Base-by-base conservation (phyloP, 2,797 vertebrate genomes). In the Peromyscus nudipes region DNA sequence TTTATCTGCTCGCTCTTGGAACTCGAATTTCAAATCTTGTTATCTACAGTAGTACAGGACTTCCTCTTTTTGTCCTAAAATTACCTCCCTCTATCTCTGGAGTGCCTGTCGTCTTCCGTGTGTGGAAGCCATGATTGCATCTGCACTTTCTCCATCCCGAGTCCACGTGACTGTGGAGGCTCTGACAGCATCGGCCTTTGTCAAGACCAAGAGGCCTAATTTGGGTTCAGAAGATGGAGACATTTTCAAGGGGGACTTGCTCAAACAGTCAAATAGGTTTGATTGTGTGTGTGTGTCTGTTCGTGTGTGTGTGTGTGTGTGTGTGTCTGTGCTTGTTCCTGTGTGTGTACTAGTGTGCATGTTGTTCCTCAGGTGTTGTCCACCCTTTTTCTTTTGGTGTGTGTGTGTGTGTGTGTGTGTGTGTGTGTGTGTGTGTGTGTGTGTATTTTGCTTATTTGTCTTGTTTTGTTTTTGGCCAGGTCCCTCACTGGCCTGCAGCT, bases 21-120 rank as follows among this genome's bases (percentile, higher is more conserved):
- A 92, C 75, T 0, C 0, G 12, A 21, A 84, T 62, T 81, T 95
- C 75, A 64, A 14, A 65, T 86, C 81, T 67, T 76, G 91, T 64
- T 94, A 89, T 95, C 95, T 84, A 4, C 64, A 34, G 88, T 16
- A 37, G 84, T 17, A 34, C 85, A n/a, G 69, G 6, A 6, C 82
- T 96, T 96, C 95, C 92, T 95, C 92, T 95, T 96, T 92, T 94
- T 92, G 83, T 91, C 95, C 87, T 75, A 82, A 94, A 92, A 82
- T 79, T 14, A 62, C 92, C 55, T 76, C 93, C 71, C 69, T 43
- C 62, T 21, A 29, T 76, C 86, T 89, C n/a, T 37, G 19, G 81
- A n/a, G 43, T 3, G n/a, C 67, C 89, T 8, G 75, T 49, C 16
- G 62, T 25, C 92, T 93, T 37, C 0, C 10, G 67, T 19, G 2